These are phyloP conservation scores for Pseudorectes ferrugineus DNA, from an alignment of 2,113 vertebrate species.

Conservation along the genomic window DNA sequence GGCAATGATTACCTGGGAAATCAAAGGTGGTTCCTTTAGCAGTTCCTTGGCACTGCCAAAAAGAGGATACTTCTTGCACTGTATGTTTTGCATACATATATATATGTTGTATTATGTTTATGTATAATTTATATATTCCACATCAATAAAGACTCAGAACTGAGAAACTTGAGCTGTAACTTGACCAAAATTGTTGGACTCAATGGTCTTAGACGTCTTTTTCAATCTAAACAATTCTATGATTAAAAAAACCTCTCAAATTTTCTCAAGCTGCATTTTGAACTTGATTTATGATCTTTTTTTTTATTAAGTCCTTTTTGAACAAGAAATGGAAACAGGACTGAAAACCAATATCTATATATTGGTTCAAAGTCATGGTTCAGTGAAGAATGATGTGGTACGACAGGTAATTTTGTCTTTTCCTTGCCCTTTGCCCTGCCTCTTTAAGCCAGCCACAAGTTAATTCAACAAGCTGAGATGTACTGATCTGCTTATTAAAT, in stretches of 20 bases:
- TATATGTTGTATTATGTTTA: neutral
- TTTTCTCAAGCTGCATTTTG: neutral
- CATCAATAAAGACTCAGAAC: neutral
- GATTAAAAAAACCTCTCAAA: neutral
- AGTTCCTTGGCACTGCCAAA: neutral
- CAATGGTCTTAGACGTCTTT: neutral
- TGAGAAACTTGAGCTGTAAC: neutral
- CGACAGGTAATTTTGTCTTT: neutral
- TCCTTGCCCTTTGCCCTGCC: neutral
- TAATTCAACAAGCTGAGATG: neutral
- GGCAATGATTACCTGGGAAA: neutral
- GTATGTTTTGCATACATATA: neutral
- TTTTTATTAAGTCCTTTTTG: neutral
- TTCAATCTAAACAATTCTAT: neutral
- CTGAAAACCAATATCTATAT: neutral
- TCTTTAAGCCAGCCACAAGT: neutral
- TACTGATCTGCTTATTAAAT: neutral
- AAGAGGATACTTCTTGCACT: neutral
- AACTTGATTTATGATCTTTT: neutral
- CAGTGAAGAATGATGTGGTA: neutral
- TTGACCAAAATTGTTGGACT: neutral
- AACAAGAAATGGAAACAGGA: neutral
- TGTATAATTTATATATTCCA: neutral
- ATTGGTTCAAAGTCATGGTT: neutral
- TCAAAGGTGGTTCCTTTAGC: neutral